Evolutionary conservation across 2,113 vertebrate genomes (phyloP).

Genomic region (Vulpes ferrilata): DNA sequence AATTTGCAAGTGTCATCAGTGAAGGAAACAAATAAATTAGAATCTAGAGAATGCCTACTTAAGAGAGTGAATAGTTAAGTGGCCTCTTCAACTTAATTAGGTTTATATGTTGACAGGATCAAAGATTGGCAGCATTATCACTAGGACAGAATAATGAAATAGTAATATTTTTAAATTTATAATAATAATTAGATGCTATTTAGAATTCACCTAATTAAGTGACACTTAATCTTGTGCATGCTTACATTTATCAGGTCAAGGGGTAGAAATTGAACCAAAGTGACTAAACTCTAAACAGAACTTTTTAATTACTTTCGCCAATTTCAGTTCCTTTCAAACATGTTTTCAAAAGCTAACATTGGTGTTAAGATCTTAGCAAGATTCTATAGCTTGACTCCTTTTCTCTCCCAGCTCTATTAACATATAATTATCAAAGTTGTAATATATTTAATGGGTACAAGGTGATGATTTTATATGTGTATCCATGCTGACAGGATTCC

Average conservation of each 20-base stretch:
- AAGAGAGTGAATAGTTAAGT: constrained; percentile 30
- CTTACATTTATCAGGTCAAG: not conserved
- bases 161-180: not conserved
- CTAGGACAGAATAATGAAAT: not conserved
- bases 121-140: not conserved
- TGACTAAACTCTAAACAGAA: not conserved
- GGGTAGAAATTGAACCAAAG: not conserved
- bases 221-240: not conserved
- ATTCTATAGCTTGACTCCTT: not conserved
- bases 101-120: not conserved
- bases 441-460: not conserved
- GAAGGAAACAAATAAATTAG: not conserved
- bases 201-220: constrained; percentile 32
- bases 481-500: not conserved
- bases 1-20: not conserved
- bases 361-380: not conserved
- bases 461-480: not conserved
- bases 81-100: not conserved
- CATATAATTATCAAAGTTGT: not conserved
- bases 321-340: not conserved
- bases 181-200: not conserved
- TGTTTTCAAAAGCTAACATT: not conserved
- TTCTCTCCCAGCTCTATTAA: not conserved
- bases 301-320: not conserved
- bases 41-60: not conserved